Base-by-base conservation (phyloP, 1,140 invertebrate species). In the Zaprionus kolodkinae region DNA sequence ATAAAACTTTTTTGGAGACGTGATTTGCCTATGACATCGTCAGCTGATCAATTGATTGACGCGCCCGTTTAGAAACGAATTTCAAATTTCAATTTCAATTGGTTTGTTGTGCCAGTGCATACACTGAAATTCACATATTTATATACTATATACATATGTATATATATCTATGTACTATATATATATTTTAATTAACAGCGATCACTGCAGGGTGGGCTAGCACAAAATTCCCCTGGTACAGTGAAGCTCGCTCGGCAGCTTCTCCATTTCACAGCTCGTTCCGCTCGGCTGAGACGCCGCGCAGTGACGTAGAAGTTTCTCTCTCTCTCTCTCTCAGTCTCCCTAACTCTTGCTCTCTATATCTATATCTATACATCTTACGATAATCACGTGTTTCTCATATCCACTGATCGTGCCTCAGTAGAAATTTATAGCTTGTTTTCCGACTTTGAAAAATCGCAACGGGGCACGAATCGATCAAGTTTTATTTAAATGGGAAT, bases 31-130 rank as follows among this genome's bases (percentile, higher is more conserved):
- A 67, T 36, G 25, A 62, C 57, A 69, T 69, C 65, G 67, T 55
- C 67, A 15, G 36, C 52, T 54, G 61, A 60, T 76, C 83, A 88
- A 87, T 87, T 87, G 84, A 86, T 79, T 70, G 38, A 74, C 78
- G 10, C n/a, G 12, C n/a, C 56, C 52, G 61, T 77, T 70, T 56
- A 43, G 45, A 56, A 10, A 25, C 45, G 45, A 50, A 50, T 50
- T 72, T 64, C 43, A 65, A 55, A 69, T 63, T 64, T 88, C 60
- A 55, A 69, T 63, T 64, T 88, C 60, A 87, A 87, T 88, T 87
- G 84, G 61, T 80, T 84, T 81, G 84, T 82, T 82, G 38, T 76
- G 55, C 15, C 15, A 50, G 35, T 17, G 17, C 48, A 21, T 52
- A 54, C 52, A 45, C 13, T 45, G 13, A n/a, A 15, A 45, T 7